A percentile compares a stretch with the other conserved stretches of the same genome.
phyloP scores from a whole-genome alignment of 2,797 vertebrate species.

The Diglossa cyanea region DNA sequence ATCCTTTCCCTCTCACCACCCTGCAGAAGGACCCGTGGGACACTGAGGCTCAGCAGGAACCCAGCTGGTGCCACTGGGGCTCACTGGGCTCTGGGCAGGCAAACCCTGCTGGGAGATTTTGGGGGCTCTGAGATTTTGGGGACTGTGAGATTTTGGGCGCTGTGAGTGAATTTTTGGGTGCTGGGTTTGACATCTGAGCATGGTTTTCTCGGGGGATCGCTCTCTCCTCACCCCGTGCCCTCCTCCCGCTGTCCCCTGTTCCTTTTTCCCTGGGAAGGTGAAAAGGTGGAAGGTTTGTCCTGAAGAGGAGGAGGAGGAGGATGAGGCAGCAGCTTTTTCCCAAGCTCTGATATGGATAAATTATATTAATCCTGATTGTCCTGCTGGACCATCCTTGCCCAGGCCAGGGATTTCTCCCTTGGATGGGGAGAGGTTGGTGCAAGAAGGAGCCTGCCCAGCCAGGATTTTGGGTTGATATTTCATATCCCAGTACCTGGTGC shows the following conservation, averaged over 20 bases:
- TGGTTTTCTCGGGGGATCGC: neutral
- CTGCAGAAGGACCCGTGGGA: neutral
- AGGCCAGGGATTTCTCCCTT: neutral
- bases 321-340: neutral
- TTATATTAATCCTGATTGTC: neutral
- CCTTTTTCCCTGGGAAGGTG: neutral
- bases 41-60: neutral
- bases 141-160: neutral
- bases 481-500: neutral
- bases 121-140: too few species aligned
- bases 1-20: neutral
- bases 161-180: neutral
- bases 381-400: fast-evolving
- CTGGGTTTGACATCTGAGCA: fast-evolving
- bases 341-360: neutral
- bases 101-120: neutral
- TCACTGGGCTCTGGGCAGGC: neutral
- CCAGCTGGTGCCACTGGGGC: neutral
- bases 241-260: neutral
- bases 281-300: neutral
- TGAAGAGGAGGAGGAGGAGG: neutral
- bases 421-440: neutral
- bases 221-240: neutral
- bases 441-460: neutral
- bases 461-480: neutral